Percentiles rank a stretch among this genome's conserved stretches.
phyloP scores from a whole-genome alignment of 2,888 invertebrate species.

The Rosalia funebris region DNA sequence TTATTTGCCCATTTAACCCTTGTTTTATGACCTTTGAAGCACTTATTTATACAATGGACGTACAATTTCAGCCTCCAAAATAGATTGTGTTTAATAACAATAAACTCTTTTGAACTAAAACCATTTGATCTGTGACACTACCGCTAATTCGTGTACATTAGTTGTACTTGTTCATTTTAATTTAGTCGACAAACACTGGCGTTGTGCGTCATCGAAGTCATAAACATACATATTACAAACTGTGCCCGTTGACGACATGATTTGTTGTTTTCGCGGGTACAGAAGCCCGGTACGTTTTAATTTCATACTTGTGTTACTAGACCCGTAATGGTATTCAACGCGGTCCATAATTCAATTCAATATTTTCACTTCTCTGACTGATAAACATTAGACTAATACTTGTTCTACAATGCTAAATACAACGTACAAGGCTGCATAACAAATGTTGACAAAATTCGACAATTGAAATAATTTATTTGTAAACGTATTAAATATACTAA shows the following conservation, averaged over 20 bases:
- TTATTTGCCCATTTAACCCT: slow-evolving; percentile 21
- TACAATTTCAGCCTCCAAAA: slow-evolving; percentile 24
- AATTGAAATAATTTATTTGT: too few relatives aligned
- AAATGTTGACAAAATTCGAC: too few relatives aligned
- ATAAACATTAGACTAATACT: too few relatives aligned
- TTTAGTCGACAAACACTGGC: slow-evolving; percentile 11
- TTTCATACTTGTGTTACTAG: too few relatives aligned
- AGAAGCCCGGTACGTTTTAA: too few relatives aligned
- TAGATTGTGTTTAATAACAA: slow-evolving; percentile 32
- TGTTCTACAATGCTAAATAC: too few relatives aligned
- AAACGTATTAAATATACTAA: too few relatives aligned
- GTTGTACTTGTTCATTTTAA: slow-evolving; percentile 16
- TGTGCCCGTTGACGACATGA: not conserved
- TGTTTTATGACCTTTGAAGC: slow-evolving; percentile 26
- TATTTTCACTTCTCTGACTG: too few relatives aligned
- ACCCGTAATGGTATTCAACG: too few relatives aligned
- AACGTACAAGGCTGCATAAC: too few relatives aligned
- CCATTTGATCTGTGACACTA: slow-evolving; percentile 37
- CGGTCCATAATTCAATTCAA: too few relatives aligned
- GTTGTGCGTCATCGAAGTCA: slow-evolving; percentile 1
- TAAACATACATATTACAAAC: not conserved
- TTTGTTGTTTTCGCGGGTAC: not conserved
- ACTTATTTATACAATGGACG: slow-evolving; percentile 25
- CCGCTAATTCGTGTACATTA: slow-evolving; percentile 18
- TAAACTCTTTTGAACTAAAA: slow-evolving; percentile 40